These are phyloP conservation scores for Ptychadena robeensis DNA, from an alignment of 2,797 vertebrate genomes.

Conservation along the genomic window DNA sequence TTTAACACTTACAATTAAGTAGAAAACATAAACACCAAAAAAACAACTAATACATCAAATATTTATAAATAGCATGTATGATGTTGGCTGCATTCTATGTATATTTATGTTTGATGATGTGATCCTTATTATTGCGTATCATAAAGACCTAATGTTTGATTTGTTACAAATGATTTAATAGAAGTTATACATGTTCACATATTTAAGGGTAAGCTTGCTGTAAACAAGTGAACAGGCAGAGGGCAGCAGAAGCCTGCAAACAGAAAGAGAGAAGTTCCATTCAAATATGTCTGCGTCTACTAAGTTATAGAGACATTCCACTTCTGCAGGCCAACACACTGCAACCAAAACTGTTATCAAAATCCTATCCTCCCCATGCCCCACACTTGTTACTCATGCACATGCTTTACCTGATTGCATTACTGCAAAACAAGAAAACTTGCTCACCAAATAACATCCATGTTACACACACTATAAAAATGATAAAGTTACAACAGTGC, in stretches of 20 bases:
- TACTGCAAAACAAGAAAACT: neutral
- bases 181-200: neutral
- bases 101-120: neutral
- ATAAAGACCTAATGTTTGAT: neutral
- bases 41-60: neutral
- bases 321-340: neutral
- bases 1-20: neutral
- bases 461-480: neutral
- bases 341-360: neutral
- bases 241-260: constrained; percentile 68
- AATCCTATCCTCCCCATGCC: neutral
- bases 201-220: constrained; percentile 12
- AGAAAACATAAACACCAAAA: neutral
- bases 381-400: neutral
- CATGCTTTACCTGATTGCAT: neutral
- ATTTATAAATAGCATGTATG: neutral
- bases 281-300: neutral
- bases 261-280: neutral
- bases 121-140: neutral
- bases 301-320: neutral
- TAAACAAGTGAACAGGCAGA: constrained; percentile 63
- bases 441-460: neutral
- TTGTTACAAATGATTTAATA: neutral
- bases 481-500: neutral
- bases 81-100: neutral